These are phyloP conservation scores for Perizoma affinitatum DNA, from an alignment of 2,888 invertebrate species.

Conservation along the genomic window DNA sequence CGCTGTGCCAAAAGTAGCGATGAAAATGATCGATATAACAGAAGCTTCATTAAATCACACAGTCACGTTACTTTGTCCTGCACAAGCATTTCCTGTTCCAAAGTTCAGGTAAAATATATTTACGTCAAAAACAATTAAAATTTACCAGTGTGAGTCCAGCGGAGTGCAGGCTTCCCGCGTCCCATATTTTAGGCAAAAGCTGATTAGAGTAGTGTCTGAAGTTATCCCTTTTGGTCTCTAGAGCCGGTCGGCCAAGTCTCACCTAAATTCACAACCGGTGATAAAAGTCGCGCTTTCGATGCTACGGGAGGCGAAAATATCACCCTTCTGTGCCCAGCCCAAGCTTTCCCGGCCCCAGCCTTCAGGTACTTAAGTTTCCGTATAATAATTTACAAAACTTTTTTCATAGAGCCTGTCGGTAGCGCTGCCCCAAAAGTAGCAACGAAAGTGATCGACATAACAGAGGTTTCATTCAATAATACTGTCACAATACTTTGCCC, in stretches of 20 bases:
- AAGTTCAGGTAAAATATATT: slow-evolving; percentile 84
- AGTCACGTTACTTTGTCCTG: slow-evolving; percentile 84
- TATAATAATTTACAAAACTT: slow-evolving; percentile 23
- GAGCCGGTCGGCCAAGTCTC: slow-evolving; percentile 88
- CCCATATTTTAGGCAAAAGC: slow-evolving; percentile 87
- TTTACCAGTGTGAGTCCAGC: slow-evolving; percentile 6
- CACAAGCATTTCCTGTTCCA: slow-evolving; percentile 87
- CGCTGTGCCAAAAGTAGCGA: slow-evolving; percentile 87
- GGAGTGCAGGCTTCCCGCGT: slow-evolving; percentile 85
- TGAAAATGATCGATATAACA: slow-evolving; percentile 78
- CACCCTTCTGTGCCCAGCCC: slow-evolving; percentile 88
- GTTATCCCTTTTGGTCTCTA: slow-evolving; percentile 51
- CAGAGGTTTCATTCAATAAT: slow-evolving; percentile 61
- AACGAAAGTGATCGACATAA: slow-evolving; percentile 79
- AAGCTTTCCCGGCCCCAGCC: slow-evolving; percentile 89
- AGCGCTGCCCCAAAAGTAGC: slow-evolving; percentile 88
- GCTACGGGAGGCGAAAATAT: slow-evolving; percentile 75
- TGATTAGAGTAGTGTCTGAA: slow-evolving; percentile 28
- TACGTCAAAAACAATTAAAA: too few relatives aligned
- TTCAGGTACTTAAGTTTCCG: slow-evolving; percentile 77
- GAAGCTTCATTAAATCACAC: slow-evolving; percentile 62
- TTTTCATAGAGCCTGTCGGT: slow-evolving; percentile 86
- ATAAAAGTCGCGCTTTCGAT: slow-evolving; percentile 87
- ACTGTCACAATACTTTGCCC: slow-evolving; percentile 84
- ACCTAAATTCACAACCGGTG: slow-evolving; percentile 86